Conservation (phyloP, 2,113 vertebrate genomes). For the Herpetotheres cachinnans region DNA sequence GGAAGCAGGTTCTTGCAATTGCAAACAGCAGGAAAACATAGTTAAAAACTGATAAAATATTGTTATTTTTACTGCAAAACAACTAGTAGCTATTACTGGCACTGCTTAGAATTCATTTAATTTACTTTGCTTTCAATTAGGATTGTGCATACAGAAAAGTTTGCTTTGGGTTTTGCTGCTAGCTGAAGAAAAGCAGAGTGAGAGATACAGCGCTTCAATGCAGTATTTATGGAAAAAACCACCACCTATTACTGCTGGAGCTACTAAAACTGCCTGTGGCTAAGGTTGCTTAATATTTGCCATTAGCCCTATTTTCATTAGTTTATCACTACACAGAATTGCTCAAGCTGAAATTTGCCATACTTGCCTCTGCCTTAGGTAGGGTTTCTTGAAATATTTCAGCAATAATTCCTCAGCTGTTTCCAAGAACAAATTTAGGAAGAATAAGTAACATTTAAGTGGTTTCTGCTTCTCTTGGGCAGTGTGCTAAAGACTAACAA, state of each 20-base stretch:
- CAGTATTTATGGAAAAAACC: background rate
- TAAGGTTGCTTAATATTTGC: constrained; percentile 19
- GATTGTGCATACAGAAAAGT: background rate
- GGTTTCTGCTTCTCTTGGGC: background rate
- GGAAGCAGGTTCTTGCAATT: constrained; percentile 3
- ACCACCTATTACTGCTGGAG: background rate
- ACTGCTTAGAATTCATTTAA: background rate
- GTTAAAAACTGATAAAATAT: constrained; percentile 33
- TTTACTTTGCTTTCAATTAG: constrained; percentile 47
- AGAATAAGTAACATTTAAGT: background rate
- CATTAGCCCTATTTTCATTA: background rate
- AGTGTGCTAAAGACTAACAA: background rate
- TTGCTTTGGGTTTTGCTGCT: constrained; percentile 33
- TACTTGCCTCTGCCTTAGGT: background rate
- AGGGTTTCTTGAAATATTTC: background rate
- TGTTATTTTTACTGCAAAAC: constrained; percentile 21
- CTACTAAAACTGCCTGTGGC: constrained; percentile 7
- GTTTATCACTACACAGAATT: background rate
- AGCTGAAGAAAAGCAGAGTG: background rate
- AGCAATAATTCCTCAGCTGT: background rate
- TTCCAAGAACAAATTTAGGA: background rate
- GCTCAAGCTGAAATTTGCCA: constrained; percentile 34
- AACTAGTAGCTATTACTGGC: constrained; percentile 25
- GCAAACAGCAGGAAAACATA: constrained; percentile 11
- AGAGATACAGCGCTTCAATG: background rate